Percentiles rank a stretch among this genome's conserved stretches.
Evolutionary conservation across 2,113 vertebrate species (phyloP).

Genomic region (Myotis brandtii): DNA sequence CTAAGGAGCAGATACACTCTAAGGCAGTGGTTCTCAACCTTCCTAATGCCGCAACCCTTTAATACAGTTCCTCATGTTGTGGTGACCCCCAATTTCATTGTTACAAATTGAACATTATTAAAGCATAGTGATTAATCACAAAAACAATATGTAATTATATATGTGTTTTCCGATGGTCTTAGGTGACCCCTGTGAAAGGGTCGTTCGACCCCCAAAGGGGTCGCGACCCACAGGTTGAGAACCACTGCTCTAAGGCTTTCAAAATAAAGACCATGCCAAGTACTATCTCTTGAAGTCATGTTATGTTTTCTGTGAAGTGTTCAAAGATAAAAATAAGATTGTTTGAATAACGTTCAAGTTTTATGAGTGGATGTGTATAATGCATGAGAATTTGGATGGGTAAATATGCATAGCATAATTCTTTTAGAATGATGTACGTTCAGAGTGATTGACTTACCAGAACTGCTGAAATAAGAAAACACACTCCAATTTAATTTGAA

Average conservation of each 20-base stretch:
- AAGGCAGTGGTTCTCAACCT: too few relatives aligned
- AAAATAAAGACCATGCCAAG: not conserved
- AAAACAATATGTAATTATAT: too few relatives aligned
- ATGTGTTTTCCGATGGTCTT: too few relatives aligned
- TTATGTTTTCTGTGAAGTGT: not conserved
- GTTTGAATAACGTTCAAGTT: constrained; percentile 1
- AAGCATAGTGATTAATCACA: too few relatives aligned
- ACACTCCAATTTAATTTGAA: not conserved
- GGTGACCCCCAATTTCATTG: too few relatives aligned
- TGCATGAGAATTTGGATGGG: not conserved
- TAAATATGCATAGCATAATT: not conserved
- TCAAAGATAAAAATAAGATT: constrained; percentile 10
- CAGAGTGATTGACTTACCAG: not conserved
- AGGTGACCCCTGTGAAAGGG: too few relatives aligned
- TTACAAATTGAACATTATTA: too few relatives aligned
- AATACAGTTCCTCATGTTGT: too few relatives aligned
- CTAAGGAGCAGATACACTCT: not conserved
- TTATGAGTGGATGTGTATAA: not conserved
- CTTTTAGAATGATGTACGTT: constrained; percentile 13
- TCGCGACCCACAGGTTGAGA: too few relatives aligned
- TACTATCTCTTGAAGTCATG: not conserved
- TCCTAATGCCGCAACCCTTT: too few relatives aligned
- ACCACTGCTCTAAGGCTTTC: not conserved
- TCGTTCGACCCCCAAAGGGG: too few relatives aligned
- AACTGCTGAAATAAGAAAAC: constrained; percentile 39